Conservation (phyloP, 53 echinoderm and acorn worm species). For the Astropecten irregularis region DNA sequence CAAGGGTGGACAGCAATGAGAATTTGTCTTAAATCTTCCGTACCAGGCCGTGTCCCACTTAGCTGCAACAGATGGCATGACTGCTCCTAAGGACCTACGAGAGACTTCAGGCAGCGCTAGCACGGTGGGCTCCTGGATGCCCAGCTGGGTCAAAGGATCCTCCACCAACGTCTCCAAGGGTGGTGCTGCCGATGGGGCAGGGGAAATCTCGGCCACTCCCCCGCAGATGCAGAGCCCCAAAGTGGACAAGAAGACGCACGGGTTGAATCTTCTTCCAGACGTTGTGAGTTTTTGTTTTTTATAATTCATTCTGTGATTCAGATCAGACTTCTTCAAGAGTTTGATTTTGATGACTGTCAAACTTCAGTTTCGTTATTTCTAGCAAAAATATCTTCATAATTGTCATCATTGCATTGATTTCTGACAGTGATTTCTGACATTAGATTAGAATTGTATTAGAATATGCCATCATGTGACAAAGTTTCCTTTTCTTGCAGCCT, state of each 20-base stretch:
- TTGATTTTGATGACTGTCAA: too few species aligned
- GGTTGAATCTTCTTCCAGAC: slow-evolving; percentile 85
- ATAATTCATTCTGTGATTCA: background rate
- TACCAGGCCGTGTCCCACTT: slow-evolving; percentile 60
- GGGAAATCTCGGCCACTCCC: slow-evolving; percentile 64
- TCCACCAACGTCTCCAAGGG: background rate
- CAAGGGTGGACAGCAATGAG: too few species aligned
- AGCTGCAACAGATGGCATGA: slow-evolving; percentile 26
- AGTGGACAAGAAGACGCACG: slow-evolving; percentile 63
- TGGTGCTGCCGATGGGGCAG: slow-evolving; percentile 28
- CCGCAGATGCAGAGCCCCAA: slow-evolving; percentile 80
- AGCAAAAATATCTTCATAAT: too few species aligned
- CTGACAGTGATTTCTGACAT: too few species aligned
- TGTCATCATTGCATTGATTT: too few species aligned
- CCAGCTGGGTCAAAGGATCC: slow-evolving; percentile 64
- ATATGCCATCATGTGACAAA: too few species aligned
- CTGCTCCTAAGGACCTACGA: slow-evolving; percentile 6
- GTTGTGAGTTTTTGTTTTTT: slow-evolving; percentile 77
- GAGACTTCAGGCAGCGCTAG: slow-evolving; percentile 45
- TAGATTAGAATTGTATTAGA: too few species aligned
- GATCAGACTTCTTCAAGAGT: too few species aligned
- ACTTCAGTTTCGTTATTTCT: background rate
- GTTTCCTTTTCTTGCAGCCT: slow-evolving; percentile 71
- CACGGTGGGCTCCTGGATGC: slow-evolving; percentile 75
- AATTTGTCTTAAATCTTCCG: too few species aligned